Evolutionary conservation across 2,797 vertebrate genomes (phyloP).

Genomic region (Galaxias olidus): DNA sequence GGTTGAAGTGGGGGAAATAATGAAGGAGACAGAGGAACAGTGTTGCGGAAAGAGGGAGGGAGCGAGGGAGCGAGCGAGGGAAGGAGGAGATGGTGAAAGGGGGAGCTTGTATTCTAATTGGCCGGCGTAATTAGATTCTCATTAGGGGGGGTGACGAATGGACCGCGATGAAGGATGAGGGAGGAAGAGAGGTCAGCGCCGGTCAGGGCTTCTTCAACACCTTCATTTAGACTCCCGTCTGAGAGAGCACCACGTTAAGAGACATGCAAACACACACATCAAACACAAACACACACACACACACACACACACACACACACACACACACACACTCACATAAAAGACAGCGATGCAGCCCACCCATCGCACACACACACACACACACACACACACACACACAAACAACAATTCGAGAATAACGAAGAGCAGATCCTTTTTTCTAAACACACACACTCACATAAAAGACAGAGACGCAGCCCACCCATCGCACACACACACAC

Average conservation of each 20-base stretch:
- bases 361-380: slow-evolving; percentile 25
- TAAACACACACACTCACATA: slow-evolving; percentile 7
- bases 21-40: no score
- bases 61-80: neutral
- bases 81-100: slow-evolving; percentile 21
- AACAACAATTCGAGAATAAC: neutral
- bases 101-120: slow-evolving; percentile 66
- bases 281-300: neutral
- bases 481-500: neutral
- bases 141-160: slow-evolving; percentile 67
- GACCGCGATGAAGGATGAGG: slow-evolving; percentile 61
- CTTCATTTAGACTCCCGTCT: slow-evolving; percentile 58
- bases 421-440: neutral
- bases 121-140: slow-evolving; percentile 69
- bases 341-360: no score
- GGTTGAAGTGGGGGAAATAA: no score
- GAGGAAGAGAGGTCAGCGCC: slow-evolving; percentile 60
- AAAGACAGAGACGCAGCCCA: no score
- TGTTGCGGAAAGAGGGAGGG: slow-evolving; percentile 1
- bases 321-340: slow-evolving; percentile 12
- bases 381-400: slow-evolving; percentile 12
- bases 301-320: slow-evolving; percentile 5
- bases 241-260: slow-evolving; percentile 22
- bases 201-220: slow-evolving; percentile 67
- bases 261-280: neutral